Evolutionary conservation across 2,797 vertebrate species (phyloP), one percentile per base, ranked within the genome.

Genomic region (Pangasius macronema): DNA sequence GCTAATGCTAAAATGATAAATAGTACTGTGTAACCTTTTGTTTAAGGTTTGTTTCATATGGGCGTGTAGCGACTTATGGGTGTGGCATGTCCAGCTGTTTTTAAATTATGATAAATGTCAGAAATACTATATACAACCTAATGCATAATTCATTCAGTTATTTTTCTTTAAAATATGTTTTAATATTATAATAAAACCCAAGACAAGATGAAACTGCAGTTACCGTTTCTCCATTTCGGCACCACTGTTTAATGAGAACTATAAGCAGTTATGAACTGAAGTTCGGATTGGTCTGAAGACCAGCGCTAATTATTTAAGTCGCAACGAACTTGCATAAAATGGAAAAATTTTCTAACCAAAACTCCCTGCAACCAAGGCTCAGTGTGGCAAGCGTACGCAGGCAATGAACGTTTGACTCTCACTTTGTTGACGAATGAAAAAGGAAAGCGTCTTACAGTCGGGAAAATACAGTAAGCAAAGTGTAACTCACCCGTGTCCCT

Each of bases 381-480:
- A 4, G 79, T 46, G 36, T 39, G 24, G 57, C 14, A 49, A 10
- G 22, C 20, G 14, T 46, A 65, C 24, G n/a, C 3, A 46, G 39
- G 27, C 14, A 11, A 30, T 16, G 7, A 63, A 46, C 1, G 57
- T 14, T 46, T 46, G 39, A 49, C 39, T 63, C 16, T 65, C 39
- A 30, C 6, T 57, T 57, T 57, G 53, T 36, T 4, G 18, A 36
- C 3, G 20, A 68, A 70, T 20, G 7, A 11, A 11, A 65, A 20
- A 30, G 8, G n/a, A 8, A 55, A n/a, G 5, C 3, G 0, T 57
- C 7, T 59, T n/a, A 72, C 7, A 73, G 24, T 84, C 22, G 55
- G 49, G 61, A 51, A 57, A 53, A 83, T 51, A 24, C 59, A 42
- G 36, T 46, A 84, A 95, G 36, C 95, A 96, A 95, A 96, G 93